Conservation (phyloP, 2,113 vertebrate genomes). For the Sceloporus tristichus region DNA sequence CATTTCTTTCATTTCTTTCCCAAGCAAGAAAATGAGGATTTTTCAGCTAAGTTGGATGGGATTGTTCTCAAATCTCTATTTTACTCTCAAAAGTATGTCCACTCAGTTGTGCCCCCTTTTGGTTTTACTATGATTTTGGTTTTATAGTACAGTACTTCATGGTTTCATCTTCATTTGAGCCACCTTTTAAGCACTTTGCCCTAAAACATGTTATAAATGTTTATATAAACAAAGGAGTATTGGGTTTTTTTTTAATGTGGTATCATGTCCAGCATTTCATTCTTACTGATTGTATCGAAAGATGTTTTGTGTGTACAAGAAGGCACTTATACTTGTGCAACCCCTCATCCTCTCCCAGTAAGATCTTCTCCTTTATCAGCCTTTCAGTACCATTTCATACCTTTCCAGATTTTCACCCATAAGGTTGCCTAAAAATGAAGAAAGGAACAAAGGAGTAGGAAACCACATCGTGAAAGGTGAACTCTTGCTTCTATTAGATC, state of each 20-base stretch:
- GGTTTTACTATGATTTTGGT: neutral
- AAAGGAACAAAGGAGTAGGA: too few relatives aligned
- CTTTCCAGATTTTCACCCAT: too few relatives aligned
- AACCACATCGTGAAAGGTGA: too few relatives aligned
- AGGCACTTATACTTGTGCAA: neutral
- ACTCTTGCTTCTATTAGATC: too few relatives aligned
- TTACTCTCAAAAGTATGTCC: constrained; percentile 56
- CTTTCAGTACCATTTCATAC: too few relatives aligned
- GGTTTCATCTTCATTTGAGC: neutral
- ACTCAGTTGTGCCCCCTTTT: constrained; percentile 42
- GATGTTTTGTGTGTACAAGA: neutral
- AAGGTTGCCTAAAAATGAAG: too few relatives aligned
- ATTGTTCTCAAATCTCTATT: neutral
- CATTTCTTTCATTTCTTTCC: neutral
- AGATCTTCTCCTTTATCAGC: too few relatives aligned
- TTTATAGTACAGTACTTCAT: neutral
- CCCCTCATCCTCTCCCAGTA: too few relatives aligned
- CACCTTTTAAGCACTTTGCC: neutral
- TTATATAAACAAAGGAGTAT: neutral
- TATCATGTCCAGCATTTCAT: neutral
- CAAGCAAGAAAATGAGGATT: neutral
- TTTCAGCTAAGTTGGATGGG: neutral
- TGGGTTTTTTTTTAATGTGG: neutral
- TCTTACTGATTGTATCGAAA: neutral
- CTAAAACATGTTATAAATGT: neutral